Evolutionary conservation across 2,888 invertebrate species (phyloP).

Genomic region (Standfussiana lucernea): DNA sequence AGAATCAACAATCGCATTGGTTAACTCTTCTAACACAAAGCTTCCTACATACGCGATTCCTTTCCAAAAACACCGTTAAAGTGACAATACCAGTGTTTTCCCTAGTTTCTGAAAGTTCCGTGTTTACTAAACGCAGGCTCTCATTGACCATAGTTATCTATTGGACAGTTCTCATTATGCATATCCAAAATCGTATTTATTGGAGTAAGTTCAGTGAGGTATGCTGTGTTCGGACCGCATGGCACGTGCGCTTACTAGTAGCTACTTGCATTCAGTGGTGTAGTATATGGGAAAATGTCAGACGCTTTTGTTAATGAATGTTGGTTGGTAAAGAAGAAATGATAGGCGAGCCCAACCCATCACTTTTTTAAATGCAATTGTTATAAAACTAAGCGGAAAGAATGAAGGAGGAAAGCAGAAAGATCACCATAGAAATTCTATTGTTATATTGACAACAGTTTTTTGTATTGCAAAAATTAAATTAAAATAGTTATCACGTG

Average conservation of each 20-base stretch:
- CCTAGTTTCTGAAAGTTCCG: conserved; percentile 62
- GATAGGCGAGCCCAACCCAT: neutral
- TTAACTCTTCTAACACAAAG: conserved; percentile 15
- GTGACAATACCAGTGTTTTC: conserved; percentile 56
- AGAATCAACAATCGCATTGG: conserved; percentile 10
- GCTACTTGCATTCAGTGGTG: conserved; percentile 50
- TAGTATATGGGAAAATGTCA: conserved; percentile 56
- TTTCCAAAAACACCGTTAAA: conserved; percentile 35
- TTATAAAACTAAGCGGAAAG: neutral
- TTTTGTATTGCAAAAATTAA: neutral
- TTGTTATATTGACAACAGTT: neutral
- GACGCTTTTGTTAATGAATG: conserved; percentile 31
- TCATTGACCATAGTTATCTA: conserved; percentile 69
- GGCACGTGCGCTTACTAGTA: conserved; percentile 65
- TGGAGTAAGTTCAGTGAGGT: conserved; percentile 60
- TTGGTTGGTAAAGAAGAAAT: neutral
- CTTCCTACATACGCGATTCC: conserved; percentile 45
- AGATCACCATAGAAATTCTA: neutral
- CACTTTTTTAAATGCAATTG: neutral
- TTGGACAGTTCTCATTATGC: conserved; percentile 66
- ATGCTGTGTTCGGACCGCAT: conserved; percentile 55
- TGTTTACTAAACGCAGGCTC: conserved; percentile 58
- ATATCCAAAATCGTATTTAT: conserved; percentile 71
- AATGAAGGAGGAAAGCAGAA: too few relatives aligned
- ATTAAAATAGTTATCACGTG: neutral